These are phyloP conservation scores for Carapus acus DNA, from an alignment of 2,797 vertebrate species.

Conservation along the genomic window DNA sequence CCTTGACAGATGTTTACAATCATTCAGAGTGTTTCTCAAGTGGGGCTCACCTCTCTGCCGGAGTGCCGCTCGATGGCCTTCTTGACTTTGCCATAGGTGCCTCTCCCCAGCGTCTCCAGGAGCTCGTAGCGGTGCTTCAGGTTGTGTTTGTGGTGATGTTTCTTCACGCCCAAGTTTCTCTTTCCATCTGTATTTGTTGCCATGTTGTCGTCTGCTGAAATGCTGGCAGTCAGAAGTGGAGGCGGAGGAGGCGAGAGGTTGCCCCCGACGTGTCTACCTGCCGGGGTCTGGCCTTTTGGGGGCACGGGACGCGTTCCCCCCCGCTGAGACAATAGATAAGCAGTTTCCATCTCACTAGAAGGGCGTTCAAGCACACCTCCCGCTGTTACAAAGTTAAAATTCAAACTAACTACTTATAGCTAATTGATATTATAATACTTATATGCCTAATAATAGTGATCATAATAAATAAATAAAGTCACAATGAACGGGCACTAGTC, in stretches of 20 bases:
- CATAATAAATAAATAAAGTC: conserved; percentile 84
- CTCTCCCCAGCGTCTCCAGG: conserved; percentile 93
- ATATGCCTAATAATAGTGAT: conserved; percentile 67
- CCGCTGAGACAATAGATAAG: conserved; percentile 63
- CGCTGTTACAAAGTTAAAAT: conserved; percentile 65
- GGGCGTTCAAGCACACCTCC: conserved; percentile 47
- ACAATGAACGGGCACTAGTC: conserved; percentile 59
- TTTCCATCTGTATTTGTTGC: conserved; percentile 58
- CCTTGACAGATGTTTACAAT: conserved; percentile 26
- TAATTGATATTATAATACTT: conserved; percentile 69
- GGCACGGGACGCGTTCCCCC: conserved; percentile 51
- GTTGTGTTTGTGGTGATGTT: conserved; percentile 98
- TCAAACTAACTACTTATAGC: conserved; percentile 52
- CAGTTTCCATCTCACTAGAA: conserved; percentile 68
- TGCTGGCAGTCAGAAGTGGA: conserved; percentile 40
- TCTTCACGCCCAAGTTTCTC: conserved; percentile 86
- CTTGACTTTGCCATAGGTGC: conserved; percentile 97
- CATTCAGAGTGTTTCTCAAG: conserved; percentile 3
- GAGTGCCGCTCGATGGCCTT: conserved; percentile 93
- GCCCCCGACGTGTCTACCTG: conserved; percentile 44
- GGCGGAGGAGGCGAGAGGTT: conserved; percentile 44
- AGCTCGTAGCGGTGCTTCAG: conserved; percentile 98
- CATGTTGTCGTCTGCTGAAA: conserved; percentile 50
- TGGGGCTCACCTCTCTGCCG: conserved; percentile 91
- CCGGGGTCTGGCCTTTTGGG: conserved; percentile 42